Evolutionary conservation across 2,113 vertebrate genomes (phyloP).

Genomic region (Anguilla rostrata): DNA sequence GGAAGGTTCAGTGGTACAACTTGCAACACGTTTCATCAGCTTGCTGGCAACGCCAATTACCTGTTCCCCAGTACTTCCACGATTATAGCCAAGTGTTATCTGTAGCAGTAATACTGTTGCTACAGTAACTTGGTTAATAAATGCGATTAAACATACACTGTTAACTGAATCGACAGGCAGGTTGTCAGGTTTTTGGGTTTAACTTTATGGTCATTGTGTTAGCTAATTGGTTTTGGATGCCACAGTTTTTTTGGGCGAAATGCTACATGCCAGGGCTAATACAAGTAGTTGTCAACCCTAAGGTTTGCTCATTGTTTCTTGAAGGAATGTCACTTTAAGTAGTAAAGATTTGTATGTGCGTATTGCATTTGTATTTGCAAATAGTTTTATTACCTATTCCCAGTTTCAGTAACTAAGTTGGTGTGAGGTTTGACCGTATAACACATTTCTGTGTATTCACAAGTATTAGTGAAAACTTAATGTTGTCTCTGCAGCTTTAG

Average conservation of each 20-base stretch:
- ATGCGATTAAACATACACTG: neutral
- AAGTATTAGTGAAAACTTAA: neutral
- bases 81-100: neutral
- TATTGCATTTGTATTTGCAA: neutral
- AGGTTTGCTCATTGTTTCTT: neutral
- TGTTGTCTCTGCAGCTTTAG: neutral
- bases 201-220: no score
- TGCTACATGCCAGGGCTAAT: no score
- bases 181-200: neutral
- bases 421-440: neutral
- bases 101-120: neutral
- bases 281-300: no score
- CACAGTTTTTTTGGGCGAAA: no score
- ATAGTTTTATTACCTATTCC: neutral
- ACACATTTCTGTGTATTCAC: neutral
- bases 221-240: no score
- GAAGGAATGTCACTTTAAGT: neutral
- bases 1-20: neutral
- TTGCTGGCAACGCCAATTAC: neutral
- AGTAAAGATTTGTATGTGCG: neutral
- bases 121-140: neutral
- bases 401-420: neutral
- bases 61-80: neutral
- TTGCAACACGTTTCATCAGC: constrained; percentile 6
- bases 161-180: neutral